A percentile compares a stretch with the other conserved stretches of the same genome.
Conservation (phyloP, 2,113 vertebrate genomes). For the Hiodon tergisus region DNA sequence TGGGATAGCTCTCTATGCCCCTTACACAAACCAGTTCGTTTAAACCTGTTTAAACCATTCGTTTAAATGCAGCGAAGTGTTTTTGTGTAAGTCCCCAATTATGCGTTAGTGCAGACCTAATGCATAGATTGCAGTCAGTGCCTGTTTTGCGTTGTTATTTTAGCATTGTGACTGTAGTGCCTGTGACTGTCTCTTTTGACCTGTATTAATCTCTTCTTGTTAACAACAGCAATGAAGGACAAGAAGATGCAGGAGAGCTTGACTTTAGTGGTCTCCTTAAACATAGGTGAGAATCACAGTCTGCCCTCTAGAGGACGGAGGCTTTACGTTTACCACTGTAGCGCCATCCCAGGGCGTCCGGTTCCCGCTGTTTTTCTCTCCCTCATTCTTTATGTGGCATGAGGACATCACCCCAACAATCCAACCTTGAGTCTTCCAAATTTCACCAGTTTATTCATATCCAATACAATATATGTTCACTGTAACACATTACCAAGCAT, state of each 20-base stretch:
- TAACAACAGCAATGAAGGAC: constrained; percentile 95
- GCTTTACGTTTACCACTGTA: constrained; percentile 18
- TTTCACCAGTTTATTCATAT: constrained; percentile 9
- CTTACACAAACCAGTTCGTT: constrained; percentile 56
- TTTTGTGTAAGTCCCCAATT: constrained; percentile 62
- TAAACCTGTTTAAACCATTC: constrained; percentile 26
- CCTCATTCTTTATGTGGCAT: constrained; percentile 17
- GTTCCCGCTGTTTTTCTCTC: constrained; percentile 27
- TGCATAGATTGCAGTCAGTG: constrained; percentile 48
- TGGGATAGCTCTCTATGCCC: constrained; percentile 34
- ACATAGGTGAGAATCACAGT: constrained; percentile 91
- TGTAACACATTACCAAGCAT: not conserved
- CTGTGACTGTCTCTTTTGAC: constrained; percentile 63
- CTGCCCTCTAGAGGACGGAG: constrained; percentile 31
- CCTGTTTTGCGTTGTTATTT: constrained; percentile 55
- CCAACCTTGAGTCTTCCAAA: not conserved
- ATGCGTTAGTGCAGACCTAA: constrained; percentile 50
- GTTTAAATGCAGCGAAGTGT: constrained; percentile 33
- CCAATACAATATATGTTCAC: not conserved
- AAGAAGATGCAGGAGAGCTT: constrained; percentile 99
- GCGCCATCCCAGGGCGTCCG: not conserved
- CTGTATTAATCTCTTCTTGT: constrained; percentile 83
- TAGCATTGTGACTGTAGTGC: constrained; percentile 58
- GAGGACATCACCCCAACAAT: not conserved
- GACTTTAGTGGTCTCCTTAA: constrained; percentile 99